Evolutionary conservation across 2,113 vertebrate species (phyloP).

Genomic region (Centropristis striata): DNA sequence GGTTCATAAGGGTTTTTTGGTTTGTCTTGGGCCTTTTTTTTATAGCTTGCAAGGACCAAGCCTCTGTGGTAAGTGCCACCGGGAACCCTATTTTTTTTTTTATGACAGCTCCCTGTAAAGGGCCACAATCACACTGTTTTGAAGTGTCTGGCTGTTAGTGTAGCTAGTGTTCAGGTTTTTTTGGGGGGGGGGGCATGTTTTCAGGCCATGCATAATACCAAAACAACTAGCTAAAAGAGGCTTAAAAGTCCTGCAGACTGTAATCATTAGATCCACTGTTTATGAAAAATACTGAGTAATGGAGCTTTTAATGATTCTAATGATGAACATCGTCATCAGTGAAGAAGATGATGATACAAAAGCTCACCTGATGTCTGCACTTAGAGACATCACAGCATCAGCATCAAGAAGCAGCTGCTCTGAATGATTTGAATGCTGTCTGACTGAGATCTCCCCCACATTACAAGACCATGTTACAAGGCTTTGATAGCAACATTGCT

Average conservation of each 20-base stretch:
- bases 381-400: conserved; percentile 7
- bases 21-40: too few species aligned
- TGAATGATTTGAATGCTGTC: conserved; percentile 42
- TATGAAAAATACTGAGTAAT: background rate
- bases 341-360: background rate
- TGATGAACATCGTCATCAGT: background rate
- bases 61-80: too few species aligned
- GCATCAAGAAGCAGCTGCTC: conserved; percentile 5
- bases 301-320: background rate
- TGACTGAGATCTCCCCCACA: conserved; percentile 56
- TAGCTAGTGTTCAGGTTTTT: background rate
- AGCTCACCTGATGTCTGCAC: background rate
- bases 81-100: too few species aligned
- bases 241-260: background rate
- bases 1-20: too few species aligned
- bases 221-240: background rate
- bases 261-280: background rate
- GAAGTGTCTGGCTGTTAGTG: too few species aligned
- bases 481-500: conserved; percentile 69
- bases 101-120: too few species aligned
- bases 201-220: background rate
- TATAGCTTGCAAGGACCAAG: too few species aligned
- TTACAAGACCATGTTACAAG: conserved; percentile 35
- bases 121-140: too few species aligned
- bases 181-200: too few species aligned